These are phyloP conservation scores for Sorex maritimensis DNA, from an alignment of 2,797 vertebrate genomes.

Conservation along the genomic window DNA sequence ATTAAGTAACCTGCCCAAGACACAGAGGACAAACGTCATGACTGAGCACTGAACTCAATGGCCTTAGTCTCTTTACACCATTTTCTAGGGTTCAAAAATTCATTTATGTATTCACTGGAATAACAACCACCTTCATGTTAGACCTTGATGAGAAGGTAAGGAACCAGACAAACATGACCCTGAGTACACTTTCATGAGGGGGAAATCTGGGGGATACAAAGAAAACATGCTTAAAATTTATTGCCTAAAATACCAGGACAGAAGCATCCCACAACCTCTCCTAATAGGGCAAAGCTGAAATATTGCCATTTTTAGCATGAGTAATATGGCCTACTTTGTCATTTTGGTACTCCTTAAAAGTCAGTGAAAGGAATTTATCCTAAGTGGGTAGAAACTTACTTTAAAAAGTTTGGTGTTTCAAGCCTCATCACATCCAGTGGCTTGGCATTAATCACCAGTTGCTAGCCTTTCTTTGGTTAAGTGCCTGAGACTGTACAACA, in stretches of 20 bases:
- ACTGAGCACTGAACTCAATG: background rate
- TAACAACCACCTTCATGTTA: background rate
- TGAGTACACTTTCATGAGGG: background rate
- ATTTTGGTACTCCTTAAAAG: background rate
- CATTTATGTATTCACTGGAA: background rate
- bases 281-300: background rate
- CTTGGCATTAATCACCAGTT: background rate
- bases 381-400: slow-evolving; percentile 2
- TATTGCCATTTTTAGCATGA: background rate
- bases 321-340: background rate
- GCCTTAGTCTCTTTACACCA: background rate
- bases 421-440: background rate
- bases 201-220: too few relatives aligned
- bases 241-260: background rate
- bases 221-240: background rate
- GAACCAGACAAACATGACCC: background rate
- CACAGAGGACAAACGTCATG: background rate
- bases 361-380: background rate
- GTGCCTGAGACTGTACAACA: background rate
- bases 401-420: background rate
- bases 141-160: background rate
- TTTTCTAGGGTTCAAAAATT: background rate
- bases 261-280: background rate
- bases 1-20: background rate
- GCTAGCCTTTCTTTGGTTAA: slow-evolving; percentile 24